These are phyloP conservation scores for Sinopyrophorus schimmeli DNA, from an alignment of 2,888 invertebrate species.

Conservation along the genomic window DNA sequence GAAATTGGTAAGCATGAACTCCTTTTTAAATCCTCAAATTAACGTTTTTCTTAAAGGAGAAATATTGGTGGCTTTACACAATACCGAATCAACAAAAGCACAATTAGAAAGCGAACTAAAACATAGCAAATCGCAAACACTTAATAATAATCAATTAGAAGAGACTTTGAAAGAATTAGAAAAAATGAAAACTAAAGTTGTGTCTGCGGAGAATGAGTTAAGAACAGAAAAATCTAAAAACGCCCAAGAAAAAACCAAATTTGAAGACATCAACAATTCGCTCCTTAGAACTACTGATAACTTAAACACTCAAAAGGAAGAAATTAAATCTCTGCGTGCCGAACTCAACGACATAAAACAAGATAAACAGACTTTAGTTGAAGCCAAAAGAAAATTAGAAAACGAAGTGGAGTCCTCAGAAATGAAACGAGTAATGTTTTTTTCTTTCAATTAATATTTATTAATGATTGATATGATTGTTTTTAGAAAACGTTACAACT, in stretches of 20 bases:
- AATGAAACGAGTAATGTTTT: no score
- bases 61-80: conserved; percentile 64
- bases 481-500: conserved; percentile 60
- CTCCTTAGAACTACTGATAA: conserved; percentile 55
- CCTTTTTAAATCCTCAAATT: neutral
- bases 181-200: conserved; percentile 59
- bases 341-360: conserved; percentile 58
- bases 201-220: conserved; percentile 58
- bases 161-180: conserved; percentile 52
- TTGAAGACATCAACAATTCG: conserved; percentile 58
- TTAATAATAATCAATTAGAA: conserved; percentile 49
- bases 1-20: conserved; percentile 68
- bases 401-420: conserved; percentile 49
- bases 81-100: conserved; percentile 58
- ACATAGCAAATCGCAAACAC: conserved; percentile 34
- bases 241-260: conserved; percentile 58
- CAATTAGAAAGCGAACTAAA: conserved; percentile 57
- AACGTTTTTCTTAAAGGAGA: conserved; percentile 55
- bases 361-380: conserved; percentile 55
- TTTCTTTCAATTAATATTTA: no score
- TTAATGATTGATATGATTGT: conserved; percentile 11
- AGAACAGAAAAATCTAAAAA: conserved; percentile 59
- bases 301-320: conserved; percentile 63
- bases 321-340: conserved; percentile 59
- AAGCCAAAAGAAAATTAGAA: conserved; percentile 62